These are phyloP conservation scores for Maconellicoccus hirsutus DNA, from an alignment of 1,140 invertebrate genomes.

Conservation along the genomic window DNA sequence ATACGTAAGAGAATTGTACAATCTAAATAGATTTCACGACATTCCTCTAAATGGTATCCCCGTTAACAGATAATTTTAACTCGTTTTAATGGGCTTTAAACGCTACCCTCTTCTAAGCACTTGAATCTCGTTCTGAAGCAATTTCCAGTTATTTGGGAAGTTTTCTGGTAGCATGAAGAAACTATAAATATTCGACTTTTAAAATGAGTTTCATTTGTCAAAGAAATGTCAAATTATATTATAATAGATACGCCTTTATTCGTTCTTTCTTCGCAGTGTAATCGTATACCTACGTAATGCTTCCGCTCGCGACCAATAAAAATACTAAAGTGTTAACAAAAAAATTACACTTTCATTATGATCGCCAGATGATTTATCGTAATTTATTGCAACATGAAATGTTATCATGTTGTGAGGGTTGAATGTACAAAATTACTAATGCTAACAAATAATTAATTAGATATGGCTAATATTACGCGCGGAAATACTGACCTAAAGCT, in stretches of 20 bases:
- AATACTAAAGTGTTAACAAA: background rate
- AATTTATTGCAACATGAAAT: background rate
- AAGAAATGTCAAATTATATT: background rate
- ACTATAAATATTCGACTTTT: background rate
- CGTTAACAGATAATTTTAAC: slow-evolving; percentile 9
- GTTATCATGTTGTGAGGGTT: background rate
- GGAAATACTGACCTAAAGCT: background rate
- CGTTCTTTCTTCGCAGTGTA: no score
- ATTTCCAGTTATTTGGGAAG: background rate
- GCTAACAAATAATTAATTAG: background rate
- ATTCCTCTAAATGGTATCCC: background rate
- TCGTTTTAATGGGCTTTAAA: background rate
- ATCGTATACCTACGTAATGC: no score
- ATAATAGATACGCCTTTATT: no score
- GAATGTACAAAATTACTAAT: background rate
- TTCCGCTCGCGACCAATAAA: no score
- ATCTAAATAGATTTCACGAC: background rate
- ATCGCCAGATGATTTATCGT: background rate
- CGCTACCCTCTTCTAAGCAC: background rate
- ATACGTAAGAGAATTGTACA: background rate
- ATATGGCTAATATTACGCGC: background rate
- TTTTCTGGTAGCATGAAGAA: background rate
- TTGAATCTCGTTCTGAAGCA: background rate
- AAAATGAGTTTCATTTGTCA: background rate
- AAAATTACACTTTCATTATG: no score